Conservation (phyloP, 2,113 vertebrate genomes). For the Microcebus murinus region DNA sequence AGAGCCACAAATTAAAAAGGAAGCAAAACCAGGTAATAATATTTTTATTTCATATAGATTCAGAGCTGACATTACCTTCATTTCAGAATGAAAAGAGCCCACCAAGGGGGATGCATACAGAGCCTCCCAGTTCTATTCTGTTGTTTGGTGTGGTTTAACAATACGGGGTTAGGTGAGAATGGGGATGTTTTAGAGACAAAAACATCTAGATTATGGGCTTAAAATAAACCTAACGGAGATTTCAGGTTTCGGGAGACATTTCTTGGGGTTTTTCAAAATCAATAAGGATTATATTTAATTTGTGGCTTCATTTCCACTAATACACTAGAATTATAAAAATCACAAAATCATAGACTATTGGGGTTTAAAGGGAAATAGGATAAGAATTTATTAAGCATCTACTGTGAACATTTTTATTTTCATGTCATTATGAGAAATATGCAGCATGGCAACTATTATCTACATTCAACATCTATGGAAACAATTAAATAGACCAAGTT, state of each 20-base stretch:
- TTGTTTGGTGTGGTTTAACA: background rate
- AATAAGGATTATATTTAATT: background rate
- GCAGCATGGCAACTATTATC: background rate
- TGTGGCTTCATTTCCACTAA: background rate
- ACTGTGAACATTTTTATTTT: background rate
- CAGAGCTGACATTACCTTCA: background rate
- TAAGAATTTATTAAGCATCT: background rate
- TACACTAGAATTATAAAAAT: background rate
- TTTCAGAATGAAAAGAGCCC: background rate
- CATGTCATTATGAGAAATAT: background rate
- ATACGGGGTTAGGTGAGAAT: background rate
- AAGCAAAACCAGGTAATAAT: constrained; percentile 59
- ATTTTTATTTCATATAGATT: background rate
- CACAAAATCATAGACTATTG: background rate
- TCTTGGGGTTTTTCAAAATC: background rate
- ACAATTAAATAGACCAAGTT: background rate
- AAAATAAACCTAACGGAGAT: background rate
- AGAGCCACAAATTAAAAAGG: constrained; percentile 64
- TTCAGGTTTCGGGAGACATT: background rate
- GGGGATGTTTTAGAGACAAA: background rate
- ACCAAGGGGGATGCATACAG: background rate
- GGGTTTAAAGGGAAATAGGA: background rate
- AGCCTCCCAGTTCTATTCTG: background rate
- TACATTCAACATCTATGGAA: background rate
- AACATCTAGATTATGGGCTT: background rate